Conservation (phyloP, 2,888 invertebrate species). For the Galeopsomyia nigrocyanea region DNA sequence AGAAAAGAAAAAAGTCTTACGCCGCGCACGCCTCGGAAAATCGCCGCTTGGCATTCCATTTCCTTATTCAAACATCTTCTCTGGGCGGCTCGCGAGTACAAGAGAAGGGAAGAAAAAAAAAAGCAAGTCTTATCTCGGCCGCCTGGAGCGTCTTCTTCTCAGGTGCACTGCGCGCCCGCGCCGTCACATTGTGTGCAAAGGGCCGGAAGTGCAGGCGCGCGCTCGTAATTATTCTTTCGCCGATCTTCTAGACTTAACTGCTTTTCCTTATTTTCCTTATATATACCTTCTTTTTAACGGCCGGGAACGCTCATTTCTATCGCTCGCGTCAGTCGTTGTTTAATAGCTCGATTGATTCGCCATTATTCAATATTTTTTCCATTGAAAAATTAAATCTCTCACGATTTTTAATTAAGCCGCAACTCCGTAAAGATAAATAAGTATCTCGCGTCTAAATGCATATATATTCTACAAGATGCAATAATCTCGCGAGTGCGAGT, state of each 20-base stretch:
- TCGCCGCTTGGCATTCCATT: constrained; percentile 10
- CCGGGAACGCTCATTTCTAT: too few species aligned
- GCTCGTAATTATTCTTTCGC: constrained; percentile 37
- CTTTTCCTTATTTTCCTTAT: not conserved
- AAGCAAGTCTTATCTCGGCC: constrained; percentile 4
- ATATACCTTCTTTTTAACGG: not conserved
- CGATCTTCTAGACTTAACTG: not conserved
- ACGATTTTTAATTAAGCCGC: not conserved
- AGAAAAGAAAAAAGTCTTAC: too few species aligned
- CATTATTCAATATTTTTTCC: not conserved
- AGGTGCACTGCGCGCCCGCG: constrained; percentile 6
- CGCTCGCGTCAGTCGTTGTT: too few species aligned
- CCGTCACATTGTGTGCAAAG: constrained; percentile 39
- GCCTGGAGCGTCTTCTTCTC: constrained; percentile 6
- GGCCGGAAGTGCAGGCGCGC: constrained; percentile 34
- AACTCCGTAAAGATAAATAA: too few species aligned
- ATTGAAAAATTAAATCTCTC: not conserved
- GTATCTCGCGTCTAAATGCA: not conserved
- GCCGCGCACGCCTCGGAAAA: too few species aligned
- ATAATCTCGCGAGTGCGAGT: constrained; percentile 21
- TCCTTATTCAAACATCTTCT: constrained; percentile 41
- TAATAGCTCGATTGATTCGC: too few species aligned
- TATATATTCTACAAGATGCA: too few species aligned
- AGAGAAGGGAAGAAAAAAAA: not conserved
- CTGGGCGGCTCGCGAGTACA: not conserved